Percentiles rank a stretch among this genome's conserved stretches.
Evolutionary conservation across 1,140 invertebrate species (phyloP).

Genomic region (Nymphalis io): DNA sequence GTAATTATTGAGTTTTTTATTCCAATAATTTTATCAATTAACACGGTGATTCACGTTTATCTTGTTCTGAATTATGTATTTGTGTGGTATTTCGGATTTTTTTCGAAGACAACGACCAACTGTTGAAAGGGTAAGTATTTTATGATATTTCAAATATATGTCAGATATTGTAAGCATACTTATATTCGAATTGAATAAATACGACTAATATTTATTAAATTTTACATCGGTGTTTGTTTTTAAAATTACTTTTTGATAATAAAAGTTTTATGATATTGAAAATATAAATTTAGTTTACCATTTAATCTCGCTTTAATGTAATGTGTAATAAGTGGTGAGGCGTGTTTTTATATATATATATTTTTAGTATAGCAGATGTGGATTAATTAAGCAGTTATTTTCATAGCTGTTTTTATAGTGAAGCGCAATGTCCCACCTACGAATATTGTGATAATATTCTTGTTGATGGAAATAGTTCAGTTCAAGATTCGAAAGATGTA

Average conservation of each 20-base stretch:
- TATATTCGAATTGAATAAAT: too few species aligned
- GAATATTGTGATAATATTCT: background rate
- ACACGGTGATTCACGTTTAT: too few species aligned
- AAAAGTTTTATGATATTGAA: too few species aligned
- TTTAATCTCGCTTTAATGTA: too few species aligned
- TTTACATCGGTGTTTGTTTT: too few species aligned
- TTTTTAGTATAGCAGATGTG: conserved; percentile 3
- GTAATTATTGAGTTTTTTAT: background rate
- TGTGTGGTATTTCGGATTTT: conserved; percentile 63
- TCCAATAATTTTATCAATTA: background rate
- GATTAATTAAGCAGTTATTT: background rate
- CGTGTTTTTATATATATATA: background rate
- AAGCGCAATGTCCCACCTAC: conserved; percentile 6
- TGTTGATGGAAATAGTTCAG: background rate
- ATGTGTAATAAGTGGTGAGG: background rate
- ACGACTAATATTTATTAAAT: too few species aligned
- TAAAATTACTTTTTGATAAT: too few species aligned
- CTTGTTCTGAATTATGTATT: conserved; percentile 49
- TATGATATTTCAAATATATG: background rate
- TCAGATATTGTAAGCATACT: too few species aligned
- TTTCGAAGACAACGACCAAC: conserved; percentile 50
- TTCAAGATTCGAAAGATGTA: background rate
- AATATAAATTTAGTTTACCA: too few species aligned
- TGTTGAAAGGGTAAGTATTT: conserved; percentile 56
- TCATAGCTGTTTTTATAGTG: background rate